Conservation (phyloP, 2,888 invertebrate genomes). For the Pterobdella sp. region DNA sequence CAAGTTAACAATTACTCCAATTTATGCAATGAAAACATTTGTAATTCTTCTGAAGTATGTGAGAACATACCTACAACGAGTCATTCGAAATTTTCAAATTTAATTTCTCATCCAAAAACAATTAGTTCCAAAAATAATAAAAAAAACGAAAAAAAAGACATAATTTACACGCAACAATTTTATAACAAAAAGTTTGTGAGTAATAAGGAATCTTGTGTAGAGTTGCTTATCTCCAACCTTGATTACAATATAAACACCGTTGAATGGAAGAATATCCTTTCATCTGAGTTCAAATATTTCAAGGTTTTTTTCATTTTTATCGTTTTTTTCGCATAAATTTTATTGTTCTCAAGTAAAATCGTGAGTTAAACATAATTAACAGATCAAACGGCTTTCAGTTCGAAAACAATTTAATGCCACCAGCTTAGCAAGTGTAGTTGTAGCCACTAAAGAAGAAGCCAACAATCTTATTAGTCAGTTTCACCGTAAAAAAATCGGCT, state of each 20-base stretch:
- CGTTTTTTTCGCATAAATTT: too few species aligned
- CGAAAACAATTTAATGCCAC: constrained; percentile 62
- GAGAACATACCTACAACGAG: too few species aligned
- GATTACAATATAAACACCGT: constrained; percentile 63
- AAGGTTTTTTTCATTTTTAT: constrained; percentile 53
- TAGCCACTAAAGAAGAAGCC: constrained; percentile 63
- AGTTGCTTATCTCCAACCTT: constrained; percentile 59
- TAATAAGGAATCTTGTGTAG: constrained; percentile 37
- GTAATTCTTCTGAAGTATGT: too few species aligned
- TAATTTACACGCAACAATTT: too few species aligned
- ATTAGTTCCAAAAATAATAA: too few species aligned
- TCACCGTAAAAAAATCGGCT: constrained; percentile 72
- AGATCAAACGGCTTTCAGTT: constrained; percentile 59
- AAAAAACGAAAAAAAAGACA: too few species aligned
- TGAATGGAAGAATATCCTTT: constrained; percentile 61
- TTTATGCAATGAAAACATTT: too few species aligned
- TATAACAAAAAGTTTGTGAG: neutral
- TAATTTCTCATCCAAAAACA: too few species aligned
- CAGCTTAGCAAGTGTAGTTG: constrained; percentile 64
- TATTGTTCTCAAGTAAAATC: too few species aligned
- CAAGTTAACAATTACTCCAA: too few species aligned
- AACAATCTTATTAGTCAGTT: constrained; percentile 68
- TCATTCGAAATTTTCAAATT: too few species aligned
- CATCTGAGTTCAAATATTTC: constrained; percentile 60
- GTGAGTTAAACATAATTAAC: too few species aligned